Evolutionary conservation across 2,797 vertebrate genomes (phyloP), one percentile per base, ranked within the genome.

Genomic region (Danio kyathit): DNA sequence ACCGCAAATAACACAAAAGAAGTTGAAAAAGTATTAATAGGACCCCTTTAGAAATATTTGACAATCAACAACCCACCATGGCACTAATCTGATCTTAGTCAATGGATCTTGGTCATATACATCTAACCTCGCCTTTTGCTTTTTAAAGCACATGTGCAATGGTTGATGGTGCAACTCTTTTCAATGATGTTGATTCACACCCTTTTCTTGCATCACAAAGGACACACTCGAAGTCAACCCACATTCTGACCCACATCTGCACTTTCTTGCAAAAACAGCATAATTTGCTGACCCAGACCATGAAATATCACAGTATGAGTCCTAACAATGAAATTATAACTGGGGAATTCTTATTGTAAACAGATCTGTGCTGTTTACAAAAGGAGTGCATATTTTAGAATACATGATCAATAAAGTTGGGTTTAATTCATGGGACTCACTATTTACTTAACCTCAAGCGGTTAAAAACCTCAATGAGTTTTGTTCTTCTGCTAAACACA

Each of bases 171-270:
- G 40, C 38, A 70, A 70, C 49, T n/a, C 7, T 29, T 19, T 69
- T 65, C 49, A 57, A 9, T 72, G 21, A 63, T 51, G 59, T 19
- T 51, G 46, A 51, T 59, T 56, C 72, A 83, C 77, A 79, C 89
- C 87, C 84, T 86, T 88, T 86, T 88, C 80, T 74, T 78, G 75
- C 40, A 79, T 67, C 51, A 60, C 52, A 65, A 73, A 51, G 14
- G 44, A 88, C 88, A 29, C 29, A 29, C 29, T n/a, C n/a, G n/a
- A n/a, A n/a, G n/a, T n/a, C n/a, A n/a, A n/a, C n/a, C n/a, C n/a
- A n/a, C n/a, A n/a, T n/a, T n/a, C n/a, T n/a, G n/a, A 29, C 29
- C 16, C 49, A 61, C 73, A 52, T 77, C 77, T 84, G 86, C 76
- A 84, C 74, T 44, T 63, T 66, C 59, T 51, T 19, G 66, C 61